Evolutionary conservation across 2,888 invertebrate genomes (phyloP).

Genomic region (Hetaerina titia): DNA sequence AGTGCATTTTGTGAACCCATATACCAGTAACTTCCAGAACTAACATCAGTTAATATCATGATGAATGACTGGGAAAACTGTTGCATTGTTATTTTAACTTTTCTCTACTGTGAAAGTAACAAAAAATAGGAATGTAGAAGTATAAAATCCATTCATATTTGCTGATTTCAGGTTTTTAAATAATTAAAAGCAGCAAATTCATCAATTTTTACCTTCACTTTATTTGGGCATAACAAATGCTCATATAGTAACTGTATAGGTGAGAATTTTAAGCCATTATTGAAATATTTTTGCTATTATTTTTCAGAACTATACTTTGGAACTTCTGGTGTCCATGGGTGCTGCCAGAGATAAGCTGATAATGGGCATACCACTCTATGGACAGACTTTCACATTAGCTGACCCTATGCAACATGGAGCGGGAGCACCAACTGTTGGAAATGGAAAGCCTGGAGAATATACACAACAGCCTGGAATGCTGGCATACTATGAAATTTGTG

Average conservation of each 20-base stretch:
- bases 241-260: not conserved
- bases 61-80: no score
- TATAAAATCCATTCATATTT: no score
- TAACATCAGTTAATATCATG: no score
- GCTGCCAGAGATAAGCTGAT: conserved; percentile 88
- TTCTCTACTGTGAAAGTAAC: no score
- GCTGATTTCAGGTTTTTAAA: not conserved
- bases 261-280: not conserved
- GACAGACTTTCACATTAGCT: conserved; percentile 88
- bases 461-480: conserved; percentile 93
- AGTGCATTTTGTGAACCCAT: no score
- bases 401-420: conserved; percentile 77
- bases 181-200: not conserved
- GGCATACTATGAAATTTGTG: conserved; percentile 92
- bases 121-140: no score
- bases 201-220: not conserved
- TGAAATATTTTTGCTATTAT: conserved; percentile 71
- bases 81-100: no score
- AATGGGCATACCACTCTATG: conserved; percentile 92
- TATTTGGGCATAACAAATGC: not conserved
- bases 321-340: conserved; percentile 86
- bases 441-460: conserved; percentile 89
- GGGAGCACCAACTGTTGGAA: conserved; percentile 84
- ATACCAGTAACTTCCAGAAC: no score
- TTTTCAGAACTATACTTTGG: conserved; percentile 87